Base-by-base conservation (phyloP, 2,797 vertebrate genomes). In the Muraenolepis orangiensis region DNA sequence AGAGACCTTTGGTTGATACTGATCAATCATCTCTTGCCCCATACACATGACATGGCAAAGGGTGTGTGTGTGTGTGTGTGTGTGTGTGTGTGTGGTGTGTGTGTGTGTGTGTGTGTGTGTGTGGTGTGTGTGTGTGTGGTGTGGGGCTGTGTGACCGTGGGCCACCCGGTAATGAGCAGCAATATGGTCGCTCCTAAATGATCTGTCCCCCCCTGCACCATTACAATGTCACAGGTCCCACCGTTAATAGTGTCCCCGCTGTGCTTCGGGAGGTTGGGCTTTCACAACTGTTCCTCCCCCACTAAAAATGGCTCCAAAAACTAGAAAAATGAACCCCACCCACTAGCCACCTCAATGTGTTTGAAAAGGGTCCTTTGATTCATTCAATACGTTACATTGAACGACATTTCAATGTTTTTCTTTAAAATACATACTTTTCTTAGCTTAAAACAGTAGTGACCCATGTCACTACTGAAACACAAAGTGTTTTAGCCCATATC, bases 141-240 rank as follows among this genome's bases (percentile, higher is more conserved):
- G n/a, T n/a, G n/a, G n/a, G n/a, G n/a, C 18, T 23, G 11, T n/a
- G n/a, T 71, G 36, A 42, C 28, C 26, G 70, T 71, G 72, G 75
- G 76, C 57, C 23, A 61, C 57, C 57, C 57, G 26, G 57, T 61
- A 61, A 61, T 61, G 57, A 61, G 57, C 57, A 26, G 26, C 57
- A 61, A 61, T 61, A 61, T 61, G 57, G 57, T 61, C 57, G 23
- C n/a, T 61, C 57, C 57, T 23, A 61, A 61, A 61, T 61, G 23
- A 61, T 61, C 57, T 11, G 23, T 61, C 57, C 57, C 57, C 57
- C 57, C 12, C 57, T 26, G 23, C 57, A 61, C 57, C n/a, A 61
- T 61, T 61, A 61, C 23, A 61, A 61, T 61, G 57, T 61, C 57
- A 61, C 12, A 61, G 57, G 57, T 61, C n/a, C 23, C 8, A 61